A percentile compares a stretch with the other conserved stretches of the same genome.
These are phyloP conservation scores for Thelohanellus kitauei DNA, from an alignment of 30 jellyfish, hydroid and myxozoan genomes.

Conservation along the genomic window DNA sequence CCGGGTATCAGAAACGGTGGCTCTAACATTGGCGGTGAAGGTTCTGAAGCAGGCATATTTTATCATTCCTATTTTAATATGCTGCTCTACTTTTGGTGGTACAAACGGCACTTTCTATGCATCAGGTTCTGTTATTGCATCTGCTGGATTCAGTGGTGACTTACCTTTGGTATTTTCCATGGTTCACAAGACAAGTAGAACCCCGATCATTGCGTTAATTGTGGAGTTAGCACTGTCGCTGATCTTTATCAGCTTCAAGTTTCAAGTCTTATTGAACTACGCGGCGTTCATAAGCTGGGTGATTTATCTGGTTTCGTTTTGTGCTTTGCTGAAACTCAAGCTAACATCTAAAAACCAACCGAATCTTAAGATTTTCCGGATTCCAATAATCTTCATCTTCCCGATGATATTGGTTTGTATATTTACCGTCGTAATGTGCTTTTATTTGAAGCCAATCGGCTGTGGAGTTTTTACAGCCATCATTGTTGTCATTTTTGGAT, in stretches of 20 bases:
- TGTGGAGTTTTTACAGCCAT: too few species aligned
- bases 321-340: too few species aligned
- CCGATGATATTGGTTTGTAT: too few species aligned
- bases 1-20: neutral
- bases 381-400: too few species aligned
- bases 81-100: slow-evolving; percentile 1
- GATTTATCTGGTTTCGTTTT: too few species aligned
- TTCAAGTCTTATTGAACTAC: neutral
- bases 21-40: neutral
- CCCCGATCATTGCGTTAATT: neutral
- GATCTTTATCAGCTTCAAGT: too few species aligned
- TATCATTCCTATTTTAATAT: neutral
- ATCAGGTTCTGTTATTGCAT: neutral
- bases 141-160: neutral
- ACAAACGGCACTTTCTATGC: neutral
- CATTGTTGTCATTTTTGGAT: too few species aligned
- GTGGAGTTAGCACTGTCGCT: neutral
- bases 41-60: too few species aligned
- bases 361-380: too few species aligned
- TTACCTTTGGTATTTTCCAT: neutral
- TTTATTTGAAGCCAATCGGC: too few species aligned
- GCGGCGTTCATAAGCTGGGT: neutral
- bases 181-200: neutral
- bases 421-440: too few species aligned
- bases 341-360: too few species aligned